phyloP scores from a whole-genome alignment of 2,888 invertebrate species.

The Cantharis lateralis region DNA sequence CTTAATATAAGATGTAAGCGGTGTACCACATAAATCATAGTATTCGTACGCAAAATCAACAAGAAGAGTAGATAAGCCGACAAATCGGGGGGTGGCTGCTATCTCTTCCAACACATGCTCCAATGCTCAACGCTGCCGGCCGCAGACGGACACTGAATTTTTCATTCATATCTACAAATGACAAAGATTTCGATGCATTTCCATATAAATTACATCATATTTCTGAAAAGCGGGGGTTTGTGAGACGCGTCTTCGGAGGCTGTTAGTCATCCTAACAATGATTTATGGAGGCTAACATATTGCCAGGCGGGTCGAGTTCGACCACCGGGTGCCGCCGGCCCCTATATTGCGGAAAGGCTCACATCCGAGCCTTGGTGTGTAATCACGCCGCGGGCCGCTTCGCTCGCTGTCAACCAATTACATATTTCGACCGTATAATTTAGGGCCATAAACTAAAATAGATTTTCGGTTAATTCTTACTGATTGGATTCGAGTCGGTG shows the following conservation, averaged over 20 bases:
- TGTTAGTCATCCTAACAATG: constrained; percentile 61
- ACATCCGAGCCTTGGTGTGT: constrained; percentile 37
- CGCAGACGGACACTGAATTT: constrained; percentile 53
- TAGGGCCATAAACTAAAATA: constrained; percentile 56
- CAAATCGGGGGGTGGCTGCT: constrained; percentile 50
- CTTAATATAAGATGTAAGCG: constrained; percentile 35
- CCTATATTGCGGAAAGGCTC: constrained; percentile 42
- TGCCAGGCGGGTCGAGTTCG: constrained; percentile 49
- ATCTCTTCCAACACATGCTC: constrained; percentile 49
- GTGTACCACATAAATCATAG: constrained; percentile 40
- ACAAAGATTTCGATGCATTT: constrained; percentile 59
- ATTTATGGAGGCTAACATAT: constrained; percentile 60
- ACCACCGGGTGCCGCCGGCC: constrained; percentile 40
- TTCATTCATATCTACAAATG: constrained; percentile 58
- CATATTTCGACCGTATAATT: constrained; percentile 54
- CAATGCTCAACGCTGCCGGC: constrained; percentile 40
- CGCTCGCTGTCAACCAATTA: constrained; percentile 52
- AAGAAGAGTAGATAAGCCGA: constrained; percentile 50
- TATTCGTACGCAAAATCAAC: constrained; percentile 49
- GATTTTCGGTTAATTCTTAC: constrained; percentile 34
- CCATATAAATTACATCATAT: constrained; percentile 62
- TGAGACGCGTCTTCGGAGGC: constrained; percentile 54
- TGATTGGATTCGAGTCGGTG: constrained; percentile 25
- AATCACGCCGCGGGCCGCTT: constrained; percentile 39
- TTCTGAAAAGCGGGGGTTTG: constrained; percentile 53